Percentiles rank a stretch among this genome's conserved stretches.
phyloP scores from a whole-genome alignment of 2,797 vertebrate genomes.

The Siniperca undulata region DNA sequence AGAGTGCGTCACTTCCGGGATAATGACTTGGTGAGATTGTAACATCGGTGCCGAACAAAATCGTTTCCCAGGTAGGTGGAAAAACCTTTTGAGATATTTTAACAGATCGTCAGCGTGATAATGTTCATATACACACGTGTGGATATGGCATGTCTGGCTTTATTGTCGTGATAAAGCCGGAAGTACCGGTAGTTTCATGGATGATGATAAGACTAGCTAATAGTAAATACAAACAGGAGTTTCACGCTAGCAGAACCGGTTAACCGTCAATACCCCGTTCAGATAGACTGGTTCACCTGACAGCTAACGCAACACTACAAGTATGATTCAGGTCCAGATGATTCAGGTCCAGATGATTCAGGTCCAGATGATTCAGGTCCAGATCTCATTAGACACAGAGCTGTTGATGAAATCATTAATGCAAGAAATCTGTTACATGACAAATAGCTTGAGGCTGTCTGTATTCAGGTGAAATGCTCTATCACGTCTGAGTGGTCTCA shows the following conservation, averaged over 20 bases:
- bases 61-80: slow-evolving; percentile 32
- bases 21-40: background rate
- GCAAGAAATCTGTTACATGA: rapidly evolving
- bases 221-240: too few relatives aligned
- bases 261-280: background rate
- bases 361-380: too few relatives aligned
- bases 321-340: background rate
- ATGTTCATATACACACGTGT: background rate
- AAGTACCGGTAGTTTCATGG: slow-evolving; percentile 3
- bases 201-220: too few relatives aligned
- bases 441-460: background rate
- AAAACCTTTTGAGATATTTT: rapidly evolving
- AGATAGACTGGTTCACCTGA: background rate
- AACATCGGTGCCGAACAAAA: background rate
- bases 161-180: background rate
- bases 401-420: background rate
- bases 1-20: slow-evolving; percentile 59
- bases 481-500: background rate
- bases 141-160: rapidly evolving
- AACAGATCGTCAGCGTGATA: rapidly evolving
- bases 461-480: background rate
- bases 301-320: background rate
- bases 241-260: background rate
- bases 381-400: background rate
- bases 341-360: too few relatives aligned